Evolutionary conservation across 2,888 invertebrate species (phyloP).

Genomic region (Lochmaea crataegi): DNA sequence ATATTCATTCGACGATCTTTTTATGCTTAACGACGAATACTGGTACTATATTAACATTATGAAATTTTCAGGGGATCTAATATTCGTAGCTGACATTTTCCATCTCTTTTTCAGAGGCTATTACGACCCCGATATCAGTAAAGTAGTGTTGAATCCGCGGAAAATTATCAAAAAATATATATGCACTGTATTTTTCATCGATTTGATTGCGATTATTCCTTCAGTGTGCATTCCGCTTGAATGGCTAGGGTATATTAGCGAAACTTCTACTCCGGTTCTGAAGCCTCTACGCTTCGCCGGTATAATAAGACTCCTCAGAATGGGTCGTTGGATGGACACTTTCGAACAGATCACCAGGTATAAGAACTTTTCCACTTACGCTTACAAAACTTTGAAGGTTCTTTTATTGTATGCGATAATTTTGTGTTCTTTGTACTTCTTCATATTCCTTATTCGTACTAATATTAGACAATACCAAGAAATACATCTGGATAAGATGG

Average conservation of each 20-base stretch:
- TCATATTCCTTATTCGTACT: not conserved
- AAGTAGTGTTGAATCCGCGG: not conserved
- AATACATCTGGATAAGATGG: not conserved
- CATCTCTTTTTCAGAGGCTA: constrained; percentile 24
- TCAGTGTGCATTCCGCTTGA: not conserved
- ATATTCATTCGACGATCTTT: constrained; percentile 6
- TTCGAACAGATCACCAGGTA: constrained; percentile 18
- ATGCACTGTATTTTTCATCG: constrained; percentile 4
- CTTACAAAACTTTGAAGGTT: constrained; percentile 17
- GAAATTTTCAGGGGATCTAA: constrained; percentile 1
- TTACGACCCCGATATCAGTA: constrained; percentile 1
- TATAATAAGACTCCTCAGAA: constrained; percentile 26
- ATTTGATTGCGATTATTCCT: constrained; percentile 14
- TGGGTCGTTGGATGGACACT: constrained; percentile 20
- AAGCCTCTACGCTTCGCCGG: not conserved
- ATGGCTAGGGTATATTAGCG: not conserved
- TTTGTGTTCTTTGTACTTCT: constrained; percentile 7
- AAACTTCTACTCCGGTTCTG: not conserved
- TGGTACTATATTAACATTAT: constrained; percentile 9
- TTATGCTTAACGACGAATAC: not conserved
- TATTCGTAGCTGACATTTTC: constrained; percentile 6
- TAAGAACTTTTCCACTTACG: constrained; percentile 22
- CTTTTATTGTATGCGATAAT: constrained; percentile 12
- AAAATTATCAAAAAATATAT: constrained; percentile 7
- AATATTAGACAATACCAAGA: not conserved